A percentile compares a stretch with the other conserved stretches of the same genome.
phyloP scores from a whole-genome alignment of 1,140 invertebrate genomes.

The Megalopta genalis region DNA sequence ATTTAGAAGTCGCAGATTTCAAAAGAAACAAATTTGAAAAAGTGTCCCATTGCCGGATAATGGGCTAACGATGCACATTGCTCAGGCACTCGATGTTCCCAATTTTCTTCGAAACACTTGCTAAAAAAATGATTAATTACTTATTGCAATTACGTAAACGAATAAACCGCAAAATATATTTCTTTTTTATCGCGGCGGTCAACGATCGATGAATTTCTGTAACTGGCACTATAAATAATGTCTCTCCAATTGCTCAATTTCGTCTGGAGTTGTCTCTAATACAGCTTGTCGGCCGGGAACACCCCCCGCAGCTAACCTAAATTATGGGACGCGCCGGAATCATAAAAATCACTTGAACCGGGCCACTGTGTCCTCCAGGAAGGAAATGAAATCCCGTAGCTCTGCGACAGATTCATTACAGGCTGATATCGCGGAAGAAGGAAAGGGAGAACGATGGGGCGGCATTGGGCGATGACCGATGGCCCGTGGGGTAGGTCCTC shows the following conservation, averaged over 20 bases:
- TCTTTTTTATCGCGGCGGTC: no score
- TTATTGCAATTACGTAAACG: no score
- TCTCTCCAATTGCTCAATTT: not conserved
- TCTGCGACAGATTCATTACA: constrained; percentile 64
- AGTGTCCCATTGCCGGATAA: no score
- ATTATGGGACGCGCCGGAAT: constrained; percentile 23
- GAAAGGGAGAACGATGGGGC: constrained; percentile 38
- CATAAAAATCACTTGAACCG: constrained; percentile 48
- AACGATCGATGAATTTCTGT: no score
- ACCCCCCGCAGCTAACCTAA: not conserved
- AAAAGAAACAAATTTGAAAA: no score
- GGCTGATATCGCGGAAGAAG: constrained; percentile 44
- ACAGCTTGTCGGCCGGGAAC: not conserved
- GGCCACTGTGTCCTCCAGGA: not conserved
- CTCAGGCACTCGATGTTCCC: no score
- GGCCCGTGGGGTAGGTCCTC: constrained; percentile 73
- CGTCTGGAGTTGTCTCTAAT: not conserved
- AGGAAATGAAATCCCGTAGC: constrained; percentile 60
- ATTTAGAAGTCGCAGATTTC: no score
- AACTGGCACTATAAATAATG: no score
- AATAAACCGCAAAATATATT: no score
- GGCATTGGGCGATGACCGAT: constrained; percentile 70
- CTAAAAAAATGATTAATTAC: no score
- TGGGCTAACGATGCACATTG: no score
- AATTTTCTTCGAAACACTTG: no score